Evolutionary conservation across 2,888 invertebrate genomes (phyloP), one percentile per base, ranked within the genome.

Genomic region (Melanchra persicariae): DNA sequence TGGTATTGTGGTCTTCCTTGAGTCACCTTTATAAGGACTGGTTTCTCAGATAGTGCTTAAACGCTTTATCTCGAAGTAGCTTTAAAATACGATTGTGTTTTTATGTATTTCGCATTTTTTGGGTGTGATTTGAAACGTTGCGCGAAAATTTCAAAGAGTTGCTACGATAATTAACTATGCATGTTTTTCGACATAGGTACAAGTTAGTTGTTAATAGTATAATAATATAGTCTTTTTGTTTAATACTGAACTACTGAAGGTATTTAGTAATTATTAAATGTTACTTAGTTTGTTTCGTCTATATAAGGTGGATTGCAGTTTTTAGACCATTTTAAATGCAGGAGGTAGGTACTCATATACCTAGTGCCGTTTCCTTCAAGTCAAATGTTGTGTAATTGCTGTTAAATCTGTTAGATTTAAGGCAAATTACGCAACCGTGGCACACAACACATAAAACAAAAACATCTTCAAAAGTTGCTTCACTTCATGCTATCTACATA

Each of bases 1-100:
- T 34, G 34, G 61, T 77, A 51, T 61, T 68, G 52, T 59, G 12
- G 43, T 47, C 83, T 81, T 84, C 85, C 85, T 84, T 84, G 85
- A 66, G 43, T 17, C n/a, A 30, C 59, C 73, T 66, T 15, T 68
- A 70, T 65, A 77, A 19, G 77, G 74, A 64, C 57, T 61, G 59
- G 34, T 69, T 63, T 49, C n/a, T 30, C 51, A 24, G 19, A 64
- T 61, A 61, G 26, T 26, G 24, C 12, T 19, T 52, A 34, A 19
- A 26, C 19, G 26, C 26, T 52, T 52, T 45, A 17, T 52, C 12
- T n/a, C 5, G 66, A 55, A 57, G 24, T 57, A 15, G 26, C 0
- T 74, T 74, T 26, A 37, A 62, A 12, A 24, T 17, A 54, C 22
- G 64, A 37, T 47, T 22, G 19, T 60, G n/a, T 49, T 73, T 70